Base-by-base conservation (phyloP, 1,140 invertebrate genomes). In the Prorops nasuta region DNA sequence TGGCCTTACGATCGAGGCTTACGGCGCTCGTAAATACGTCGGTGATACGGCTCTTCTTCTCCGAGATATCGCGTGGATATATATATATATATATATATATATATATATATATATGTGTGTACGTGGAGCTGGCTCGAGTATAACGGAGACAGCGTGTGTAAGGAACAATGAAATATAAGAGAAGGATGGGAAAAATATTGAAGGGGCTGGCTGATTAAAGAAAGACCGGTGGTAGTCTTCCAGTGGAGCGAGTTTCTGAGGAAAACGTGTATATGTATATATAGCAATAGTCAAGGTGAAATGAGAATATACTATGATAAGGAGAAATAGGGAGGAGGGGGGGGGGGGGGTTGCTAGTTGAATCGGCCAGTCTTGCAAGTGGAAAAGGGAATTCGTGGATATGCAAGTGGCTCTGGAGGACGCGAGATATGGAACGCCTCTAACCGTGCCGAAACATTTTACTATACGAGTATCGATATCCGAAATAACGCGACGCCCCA, bases 1-100 rank as follows among this genome's bases (percentile, higher is more conserved):
- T 42, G 58, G 58, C 47, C 56, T 66, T 65, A 65, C 64, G 62
- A 65, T 66, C 63, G 56, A 67, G 63, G 66, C 68, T 72, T 69
- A 71, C 64, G 67, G 56, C 51, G 67, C 63, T 66, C 65, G 66
- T 71, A 69, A 71, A 69, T 69, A 69, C 67, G 65, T 72, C 67
- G 54, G 49, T 58, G 67, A 64, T 69, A 70, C 56, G 61, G 50
- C 61, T 54, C 52, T 51, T 63, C 19, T 40, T 10, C n/a, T n/a
- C n/a, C n/a, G n/a, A n/a, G n/a, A n/a, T n/a, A n/a, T n/a, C n/a
- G n/a, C n/a, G n/a, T n/a, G n/a, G n/a, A n/a, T n/a, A n/a, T n/a
- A n/a, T n/a, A n/a, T n/a, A n/a, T n/a, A n/a, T n/a, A n/a, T n/a
- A n/a, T n/a, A n/a, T n/a, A n/a, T n/a, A n/a, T n/a, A n/a, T n/a